These are phyloP conservation scores for Cathartes aura DNA, from an alignment of 2,113 vertebrate species.

Conservation along the genomic window DNA sequence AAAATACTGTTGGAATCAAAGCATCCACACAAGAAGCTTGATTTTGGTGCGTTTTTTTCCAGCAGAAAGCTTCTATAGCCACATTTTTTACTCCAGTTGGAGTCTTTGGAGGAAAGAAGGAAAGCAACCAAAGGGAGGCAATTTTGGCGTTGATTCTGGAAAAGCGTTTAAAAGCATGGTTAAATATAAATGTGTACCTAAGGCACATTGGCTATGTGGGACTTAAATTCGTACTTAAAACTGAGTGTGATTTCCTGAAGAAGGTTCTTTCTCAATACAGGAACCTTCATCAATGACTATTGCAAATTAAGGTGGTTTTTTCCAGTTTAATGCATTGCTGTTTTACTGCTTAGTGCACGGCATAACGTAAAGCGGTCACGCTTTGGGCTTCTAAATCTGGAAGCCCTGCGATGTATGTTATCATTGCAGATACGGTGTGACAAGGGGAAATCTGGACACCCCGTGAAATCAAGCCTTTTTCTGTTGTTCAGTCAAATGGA, in stretches of 20 bases:
- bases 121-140: background rate
- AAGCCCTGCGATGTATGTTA: background rate
- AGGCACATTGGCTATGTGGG: background rate
- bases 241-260: background rate
- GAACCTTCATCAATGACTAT: background rate
- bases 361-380: accelerated
- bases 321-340: background rate
- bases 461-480: background rate
- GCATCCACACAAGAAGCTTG: background rate
- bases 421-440: background rate
- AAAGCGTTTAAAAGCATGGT: background rate
- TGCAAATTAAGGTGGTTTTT: background rate
- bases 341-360: background rate
- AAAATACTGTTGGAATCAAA: background rate
- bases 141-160: background rate
- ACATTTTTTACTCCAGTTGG: background rate
- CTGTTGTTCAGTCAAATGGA: background rate
- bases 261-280: background rate
- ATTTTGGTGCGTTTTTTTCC: background rate
- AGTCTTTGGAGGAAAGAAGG: background rate
- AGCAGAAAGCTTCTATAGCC: background rate
- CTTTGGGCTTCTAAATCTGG: background rate
- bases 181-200: background rate
- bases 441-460: background rate
- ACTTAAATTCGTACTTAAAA: background rate